Percentiles rank a stretch among this genome's conserved stretches.
Conservation (phyloP, 35 echinoderm and acorn worm genomes). For the Eucidaris tribuloides region DNA sequence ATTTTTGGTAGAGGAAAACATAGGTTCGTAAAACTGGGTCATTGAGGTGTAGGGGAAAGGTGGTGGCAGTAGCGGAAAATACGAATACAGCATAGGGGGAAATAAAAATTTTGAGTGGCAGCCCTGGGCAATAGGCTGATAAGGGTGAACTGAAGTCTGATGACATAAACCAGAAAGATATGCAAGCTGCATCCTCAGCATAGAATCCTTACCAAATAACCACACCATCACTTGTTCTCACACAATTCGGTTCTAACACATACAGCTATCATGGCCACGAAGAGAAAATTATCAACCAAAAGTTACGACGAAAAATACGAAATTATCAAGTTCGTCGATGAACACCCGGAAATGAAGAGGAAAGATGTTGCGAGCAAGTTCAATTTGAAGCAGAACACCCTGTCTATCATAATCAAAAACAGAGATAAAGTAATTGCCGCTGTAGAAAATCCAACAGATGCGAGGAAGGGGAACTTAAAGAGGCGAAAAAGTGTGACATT, state of each 20-base stretch:
- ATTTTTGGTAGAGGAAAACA: no score
- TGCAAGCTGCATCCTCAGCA: not conserved
- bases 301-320: constrained; percentile 24
- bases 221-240: not conserved
- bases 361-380: constrained; percentile 17
- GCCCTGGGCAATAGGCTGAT: no score
- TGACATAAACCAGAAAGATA: no score
- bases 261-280: not conserved
- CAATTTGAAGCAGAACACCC: not conserved
- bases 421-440: constrained; percentile 1
- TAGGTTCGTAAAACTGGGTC: no score
- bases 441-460: constrained; percentile 20
- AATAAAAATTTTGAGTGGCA: no score
- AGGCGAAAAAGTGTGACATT: not conserved
- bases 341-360: not conserved
- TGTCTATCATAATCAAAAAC: not conserved
- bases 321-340: not conserved
- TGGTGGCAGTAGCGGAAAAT: no score
- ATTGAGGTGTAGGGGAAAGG: no score
- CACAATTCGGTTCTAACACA: not conserved
- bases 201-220: not conserved
- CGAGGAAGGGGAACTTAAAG: constrained; percentile 1
- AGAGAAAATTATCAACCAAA: constrained; percentile 28
- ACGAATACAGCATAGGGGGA: no score
- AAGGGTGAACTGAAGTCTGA: no score